Conservation (phyloP, 2,888 invertebrate species). For the Aelia acuminata region DNA sequence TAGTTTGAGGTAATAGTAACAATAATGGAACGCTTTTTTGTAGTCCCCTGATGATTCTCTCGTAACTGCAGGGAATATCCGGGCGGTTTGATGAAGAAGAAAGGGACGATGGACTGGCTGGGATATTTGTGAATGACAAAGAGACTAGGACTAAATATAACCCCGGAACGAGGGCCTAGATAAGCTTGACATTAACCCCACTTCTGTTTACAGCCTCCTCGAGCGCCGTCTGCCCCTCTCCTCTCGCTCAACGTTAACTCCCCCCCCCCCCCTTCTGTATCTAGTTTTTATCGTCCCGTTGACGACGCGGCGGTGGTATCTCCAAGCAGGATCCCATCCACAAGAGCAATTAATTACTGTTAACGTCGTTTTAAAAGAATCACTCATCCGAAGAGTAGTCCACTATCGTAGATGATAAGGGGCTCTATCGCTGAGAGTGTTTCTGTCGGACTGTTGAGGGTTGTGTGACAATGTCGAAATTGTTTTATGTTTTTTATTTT, state of each 20-base stretch:
- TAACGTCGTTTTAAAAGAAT: slow-evolving; percentile 15
- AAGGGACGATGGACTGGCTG: not conserved
- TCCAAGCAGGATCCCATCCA: not conserved
- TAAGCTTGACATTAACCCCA: slow-evolving; percentile 34
- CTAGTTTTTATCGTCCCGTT: slow-evolving; percentile 15
- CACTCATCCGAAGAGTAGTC: not conserved
- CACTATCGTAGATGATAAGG: not conserved
- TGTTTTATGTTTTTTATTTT: no score
- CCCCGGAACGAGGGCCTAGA: not conserved
- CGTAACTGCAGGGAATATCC: not conserved
- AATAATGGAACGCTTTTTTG: not conserved
- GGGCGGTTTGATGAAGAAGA: not conserved
- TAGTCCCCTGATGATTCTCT: not conserved
- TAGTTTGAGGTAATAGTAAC: not conserved
- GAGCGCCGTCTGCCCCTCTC: not conserved
- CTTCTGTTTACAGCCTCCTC: slow-evolving; percentile 25
- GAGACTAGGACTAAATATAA: slow-evolving; percentile 20
- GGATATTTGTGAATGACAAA: slow-evolving; percentile 47
- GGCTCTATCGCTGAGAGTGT: not conserved
- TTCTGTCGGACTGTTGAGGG: not conserved
- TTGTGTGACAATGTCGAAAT: slow-evolving; percentile 29
- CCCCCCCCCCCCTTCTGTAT: not conserved
- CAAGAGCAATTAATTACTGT: not conserved
- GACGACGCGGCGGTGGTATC: not conserved
- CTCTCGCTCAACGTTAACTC: not conserved